Evolutionary conservation across 2,888 invertebrate genomes (phyloP).

Genomic region (Furcula furcula): DNA sequence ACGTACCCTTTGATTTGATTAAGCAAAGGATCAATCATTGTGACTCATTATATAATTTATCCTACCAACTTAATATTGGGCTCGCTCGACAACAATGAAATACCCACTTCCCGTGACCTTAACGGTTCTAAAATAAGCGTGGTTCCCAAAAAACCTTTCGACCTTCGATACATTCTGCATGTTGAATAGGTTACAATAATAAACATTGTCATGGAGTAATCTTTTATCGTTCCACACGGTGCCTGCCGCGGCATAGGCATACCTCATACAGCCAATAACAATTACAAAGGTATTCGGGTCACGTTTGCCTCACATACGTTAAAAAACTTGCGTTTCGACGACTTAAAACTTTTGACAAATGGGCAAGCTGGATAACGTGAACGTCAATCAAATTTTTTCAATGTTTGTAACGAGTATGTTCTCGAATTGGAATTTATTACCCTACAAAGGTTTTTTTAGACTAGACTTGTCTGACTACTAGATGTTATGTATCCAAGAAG

Average conservation of each 20-base stretch:
- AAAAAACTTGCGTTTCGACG: constrained; percentile 22
- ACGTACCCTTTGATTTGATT: no score
- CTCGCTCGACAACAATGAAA: no score
- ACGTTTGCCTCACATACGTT: constrained; percentile 24
- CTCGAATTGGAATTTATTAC: no score
- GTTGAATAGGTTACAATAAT: neutral
- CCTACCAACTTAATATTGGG: no score
- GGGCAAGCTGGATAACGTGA: constrained; percentile 12
- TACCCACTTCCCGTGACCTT: constrained; percentile 12
- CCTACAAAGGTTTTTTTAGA: no score
- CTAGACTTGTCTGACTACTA: no score
- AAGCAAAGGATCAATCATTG: no score
- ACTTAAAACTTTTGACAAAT: constrained; percentile 26
- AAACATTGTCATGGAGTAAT: constrained; percentile 1
- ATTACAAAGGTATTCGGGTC: constrained; percentile 32
- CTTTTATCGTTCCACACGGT: constrained; percentile 17
- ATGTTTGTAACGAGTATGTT: constrained; percentile 3
- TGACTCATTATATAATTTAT: no score
- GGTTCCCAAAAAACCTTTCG: constrained; percentile 7
- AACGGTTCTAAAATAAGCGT: constrained; percentile 7
- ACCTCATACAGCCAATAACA: constrained; percentile 20
- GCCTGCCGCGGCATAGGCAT: neutral
- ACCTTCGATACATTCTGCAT: constrained; percentile 11
- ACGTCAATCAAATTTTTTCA: constrained; percentile 9
- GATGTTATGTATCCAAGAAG: no score